Conservation (phyloP, 2,888 invertebrate species). For the Sminthurinus aureus region DNA sequence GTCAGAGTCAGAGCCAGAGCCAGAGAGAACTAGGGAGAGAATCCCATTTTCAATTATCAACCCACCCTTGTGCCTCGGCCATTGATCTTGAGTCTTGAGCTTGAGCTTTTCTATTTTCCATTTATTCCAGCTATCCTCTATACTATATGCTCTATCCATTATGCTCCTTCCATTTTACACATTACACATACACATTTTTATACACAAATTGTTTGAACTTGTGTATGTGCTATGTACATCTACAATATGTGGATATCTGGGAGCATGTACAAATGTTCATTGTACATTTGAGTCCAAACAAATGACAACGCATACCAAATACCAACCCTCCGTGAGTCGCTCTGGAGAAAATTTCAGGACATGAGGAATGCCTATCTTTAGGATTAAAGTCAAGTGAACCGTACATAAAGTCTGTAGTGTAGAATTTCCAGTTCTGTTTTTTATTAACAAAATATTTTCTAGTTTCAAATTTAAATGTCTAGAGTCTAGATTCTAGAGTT, state of each 20-base stretch:
- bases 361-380: background rate
- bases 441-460: too few relatives aligned
- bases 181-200: too few relatives aligned
- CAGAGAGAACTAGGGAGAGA: background rate
- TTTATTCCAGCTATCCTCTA: too few relatives aligned
- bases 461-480: too few relatives aligned
- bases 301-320: background rate
- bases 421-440: too few relatives aligned
- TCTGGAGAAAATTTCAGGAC: background rate
- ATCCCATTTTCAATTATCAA: constrained; percentile 18
- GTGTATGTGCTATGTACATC: background rate
- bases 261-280: too few relatives aligned
- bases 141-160: too few relatives aligned
- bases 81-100: constrained; percentile 14
- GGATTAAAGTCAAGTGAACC: too few relatives aligned
- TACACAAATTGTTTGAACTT: too few relatives aligned
- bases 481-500: too few relatives aligned
- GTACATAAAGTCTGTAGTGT: too few relatives aligned
- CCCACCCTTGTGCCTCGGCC: constrained; percentile 18
- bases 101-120: background rate
- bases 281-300: background rate
- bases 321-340: background rate
- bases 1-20: background rate
- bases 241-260: background rate
- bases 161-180: too few relatives aligned